Percentiles rank a stretch among this genome's conserved stretches.
Conservation (phyloP, 53 echinoderm and acorn worm genomes). For the Zoroaster sp. region DNA sequence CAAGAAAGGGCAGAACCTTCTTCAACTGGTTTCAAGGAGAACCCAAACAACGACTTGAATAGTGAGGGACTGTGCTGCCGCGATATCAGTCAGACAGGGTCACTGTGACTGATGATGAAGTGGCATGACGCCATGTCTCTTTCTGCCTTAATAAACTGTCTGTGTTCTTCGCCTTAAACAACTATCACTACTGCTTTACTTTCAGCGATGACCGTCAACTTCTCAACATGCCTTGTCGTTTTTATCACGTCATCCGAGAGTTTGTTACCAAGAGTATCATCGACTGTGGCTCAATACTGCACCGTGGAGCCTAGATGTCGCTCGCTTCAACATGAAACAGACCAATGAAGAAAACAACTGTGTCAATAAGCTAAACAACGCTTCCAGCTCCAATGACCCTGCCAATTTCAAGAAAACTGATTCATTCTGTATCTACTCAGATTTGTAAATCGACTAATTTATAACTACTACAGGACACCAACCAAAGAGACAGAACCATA, state of each 20-base stretch:
- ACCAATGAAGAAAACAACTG: neutral
- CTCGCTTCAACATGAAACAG: slow-evolving; percentile 13
- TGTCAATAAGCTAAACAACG: slow-evolving; percentile 30
- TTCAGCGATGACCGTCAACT: neutral
- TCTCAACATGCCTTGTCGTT: slow-evolving; percentile 5
- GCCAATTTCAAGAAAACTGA: neutral
- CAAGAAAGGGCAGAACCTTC: neutral
- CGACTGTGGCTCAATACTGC: neutral
- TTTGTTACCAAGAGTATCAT: neutral
- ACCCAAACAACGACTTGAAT: neutral
- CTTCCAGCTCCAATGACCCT: neutral
- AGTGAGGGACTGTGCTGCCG: neutral
- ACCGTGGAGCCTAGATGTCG: neutral
- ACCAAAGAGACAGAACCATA: too few relatives aligned
- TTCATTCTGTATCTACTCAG: slow-evolving; percentile 13
- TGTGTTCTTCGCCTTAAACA: neutral
- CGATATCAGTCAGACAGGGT: neutral
- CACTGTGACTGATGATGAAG: neutral
- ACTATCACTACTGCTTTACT: slow-evolving; percentile 4
- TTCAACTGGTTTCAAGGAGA: neutral
- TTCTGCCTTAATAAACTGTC: neutral
- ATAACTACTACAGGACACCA: too few relatives aligned
- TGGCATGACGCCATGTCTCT: neutral
- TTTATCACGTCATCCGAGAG: slow-evolving; percentile 17
- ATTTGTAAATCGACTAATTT: too few relatives aligned